These are phyloP conservation scores for Rhinoderma darwinii DNA, from an alignment of 2,113 vertebrate genomes.

Conservation along the genomic window DNA sequence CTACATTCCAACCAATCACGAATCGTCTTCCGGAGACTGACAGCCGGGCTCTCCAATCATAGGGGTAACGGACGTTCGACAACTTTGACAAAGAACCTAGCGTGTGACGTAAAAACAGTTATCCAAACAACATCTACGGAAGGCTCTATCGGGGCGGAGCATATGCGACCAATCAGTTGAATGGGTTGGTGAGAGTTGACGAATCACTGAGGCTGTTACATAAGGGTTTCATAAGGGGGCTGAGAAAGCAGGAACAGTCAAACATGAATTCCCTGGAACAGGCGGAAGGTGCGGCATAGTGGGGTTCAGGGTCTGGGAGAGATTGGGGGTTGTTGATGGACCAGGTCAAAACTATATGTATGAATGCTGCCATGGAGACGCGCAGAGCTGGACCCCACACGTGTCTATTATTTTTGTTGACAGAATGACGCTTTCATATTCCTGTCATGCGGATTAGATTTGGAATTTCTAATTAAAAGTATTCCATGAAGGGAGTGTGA, in stretches of 20 bases:
- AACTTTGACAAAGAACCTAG: not conserved
- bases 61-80: not conserved
- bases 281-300: constrained; percentile 84
- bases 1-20: constrained; percentile 8
- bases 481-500: too few species aligned
- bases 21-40: not conserved
- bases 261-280: constrained; percentile 93
- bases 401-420: not conserved
- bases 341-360: not conserved
- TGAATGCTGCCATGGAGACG: not conserved
- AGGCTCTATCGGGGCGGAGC: not conserved
- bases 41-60: not conserved
- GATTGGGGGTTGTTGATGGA: not conserved
- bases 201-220: constrained; percentile 17
- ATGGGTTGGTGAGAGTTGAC: not conserved
- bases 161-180: not conserved
- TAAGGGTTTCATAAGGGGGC: not conserved
- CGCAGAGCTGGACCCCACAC: not conserved
- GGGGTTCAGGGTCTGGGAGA: not conserved
- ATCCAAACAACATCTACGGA: not conserved
- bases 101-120: not conserved
- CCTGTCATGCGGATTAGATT: too few species aligned
- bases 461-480: too few species aligned
- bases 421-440: not conserved
- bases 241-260: not conserved